Evolutionary conservation across 2,888 invertebrate genomes (phyloP).

Genomic region (Agrochola circellaris): DNA sequence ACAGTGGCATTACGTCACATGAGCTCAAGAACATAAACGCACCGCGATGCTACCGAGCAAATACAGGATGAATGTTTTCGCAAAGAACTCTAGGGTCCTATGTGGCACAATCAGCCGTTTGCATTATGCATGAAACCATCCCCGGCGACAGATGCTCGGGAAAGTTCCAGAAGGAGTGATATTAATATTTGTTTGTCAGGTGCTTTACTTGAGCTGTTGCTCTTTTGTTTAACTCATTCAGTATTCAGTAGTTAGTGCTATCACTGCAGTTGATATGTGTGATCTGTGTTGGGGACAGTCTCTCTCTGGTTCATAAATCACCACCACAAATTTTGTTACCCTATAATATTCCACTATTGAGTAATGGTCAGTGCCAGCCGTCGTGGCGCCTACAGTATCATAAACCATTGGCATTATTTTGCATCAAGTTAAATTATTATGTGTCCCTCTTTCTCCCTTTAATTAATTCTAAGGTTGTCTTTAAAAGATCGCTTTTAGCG

Average conservation of each 20-base stretch:
- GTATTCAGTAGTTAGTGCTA: slow-evolving; percentile 26
- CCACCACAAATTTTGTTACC: background rate
- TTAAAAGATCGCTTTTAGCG: background rate
- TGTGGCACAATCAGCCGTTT: slow-evolving; percentile 86
- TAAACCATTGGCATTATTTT: background rate
- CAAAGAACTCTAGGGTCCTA: slow-evolving; percentile 81
- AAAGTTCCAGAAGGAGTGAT: slow-evolving; percentile 76
- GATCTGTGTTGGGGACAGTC: background rate
- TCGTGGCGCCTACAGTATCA: no score
- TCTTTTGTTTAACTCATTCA: slow-evolving; percentile 59
- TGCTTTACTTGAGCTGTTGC: slow-evolving; percentile 69
- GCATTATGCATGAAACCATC: slow-evolving; percentile 89
- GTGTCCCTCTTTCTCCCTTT: background rate
- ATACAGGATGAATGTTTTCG: slow-evolving; percentile 83
- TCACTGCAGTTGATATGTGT: background rate
- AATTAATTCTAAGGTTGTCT: no score
- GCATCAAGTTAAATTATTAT: background rate
- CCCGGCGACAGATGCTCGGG: slow-evolving; percentile 82
- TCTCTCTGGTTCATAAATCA: background rate
- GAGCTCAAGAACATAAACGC: slow-evolving; percentile 67
- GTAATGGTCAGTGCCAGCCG: background rate
- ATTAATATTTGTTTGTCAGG: slow-evolving; percentile 83
- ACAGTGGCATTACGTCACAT: slow-evolving; percentile 66
- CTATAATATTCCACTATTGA: background rate
- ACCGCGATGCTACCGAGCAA: slow-evolving; percentile 72